Percentiles rank a stretch among this genome's conserved stretches.
Evolutionary conservation across 2,113 vertebrate genomes (phyloP).

Genomic region (Syrrhaptes paradoxus): DNA sequence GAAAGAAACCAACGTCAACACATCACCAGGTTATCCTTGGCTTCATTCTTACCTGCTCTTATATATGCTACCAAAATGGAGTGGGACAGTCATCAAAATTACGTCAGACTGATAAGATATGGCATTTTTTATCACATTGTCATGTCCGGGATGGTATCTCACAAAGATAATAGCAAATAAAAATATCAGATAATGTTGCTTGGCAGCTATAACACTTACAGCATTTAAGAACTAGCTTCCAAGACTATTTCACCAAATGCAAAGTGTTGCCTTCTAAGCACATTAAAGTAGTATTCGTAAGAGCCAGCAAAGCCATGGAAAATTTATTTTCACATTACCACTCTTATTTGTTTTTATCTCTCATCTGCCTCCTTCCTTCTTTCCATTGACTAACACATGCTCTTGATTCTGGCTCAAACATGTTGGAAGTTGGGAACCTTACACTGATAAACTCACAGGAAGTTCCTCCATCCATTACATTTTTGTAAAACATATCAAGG

Average conservation of each 20-base stretch:
- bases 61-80: neutral
- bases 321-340: neutral
- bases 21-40: neutral
- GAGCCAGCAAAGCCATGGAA: neutral
- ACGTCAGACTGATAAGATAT: neutral
- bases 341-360: neutral
- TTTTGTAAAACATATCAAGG: neutral
- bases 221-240: neutral
- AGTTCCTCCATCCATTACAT: neutral
- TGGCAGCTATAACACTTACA: neutral
- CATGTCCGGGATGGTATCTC: neutral
- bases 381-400: neutral
- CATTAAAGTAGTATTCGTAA: neutral
- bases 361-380: neutral
- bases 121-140: neutral
- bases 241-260: neutral
- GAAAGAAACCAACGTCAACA: neutral
- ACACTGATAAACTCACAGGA: neutral
- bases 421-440: neutral
- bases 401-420: neutral
- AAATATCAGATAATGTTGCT: neutral
- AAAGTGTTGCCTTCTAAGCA: neutral
- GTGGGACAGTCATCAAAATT: neutral
- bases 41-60: neutral
- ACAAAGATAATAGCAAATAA: neutral